Evolutionary conservation across 2,888 invertebrate genomes (phyloP).

Genomic region (Drosophila percnosoma): DNA sequence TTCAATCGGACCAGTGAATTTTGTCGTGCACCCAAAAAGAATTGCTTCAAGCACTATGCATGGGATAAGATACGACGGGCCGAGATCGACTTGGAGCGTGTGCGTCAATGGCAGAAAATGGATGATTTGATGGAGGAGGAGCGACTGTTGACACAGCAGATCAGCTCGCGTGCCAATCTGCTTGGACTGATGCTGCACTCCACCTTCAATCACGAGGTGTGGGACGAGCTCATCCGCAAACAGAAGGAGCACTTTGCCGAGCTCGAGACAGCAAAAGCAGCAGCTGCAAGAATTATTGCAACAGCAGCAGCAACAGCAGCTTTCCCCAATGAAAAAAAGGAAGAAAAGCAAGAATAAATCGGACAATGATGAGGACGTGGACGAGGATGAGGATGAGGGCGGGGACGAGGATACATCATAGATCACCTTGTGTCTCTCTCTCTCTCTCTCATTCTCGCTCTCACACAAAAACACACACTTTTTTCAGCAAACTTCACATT

Average conservation of each 20-base stretch:
- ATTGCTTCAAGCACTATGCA: conserved; percentile 95
- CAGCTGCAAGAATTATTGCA: no score
- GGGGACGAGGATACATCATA: not conserved
- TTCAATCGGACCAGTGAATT: conserved; percentile 94
- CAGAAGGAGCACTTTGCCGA: conserved; percentile 81
- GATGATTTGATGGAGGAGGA: conserved; percentile 98
- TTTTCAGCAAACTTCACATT: not conserved
- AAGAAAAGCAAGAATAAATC: not conserved
- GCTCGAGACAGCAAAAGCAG: conserved; percentile 40
- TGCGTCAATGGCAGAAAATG: conserved; percentile 95
- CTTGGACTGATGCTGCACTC: conserved; percentile 98
- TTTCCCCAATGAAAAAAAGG: not conserved
- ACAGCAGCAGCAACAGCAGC: conserved; percentile 3
- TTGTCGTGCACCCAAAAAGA: conserved; percentile 94
- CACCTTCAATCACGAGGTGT: conserved; percentile 96
- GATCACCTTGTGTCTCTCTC: not conserved
- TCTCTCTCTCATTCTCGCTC: not conserved
- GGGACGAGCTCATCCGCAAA: conserved; percentile 88
- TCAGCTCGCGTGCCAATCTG: conserved; percentile 94
- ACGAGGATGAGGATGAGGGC: no score
- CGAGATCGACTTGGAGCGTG: conserved; percentile 97
- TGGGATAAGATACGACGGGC: conserved; percentile 98
- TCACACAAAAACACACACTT: not conserved
- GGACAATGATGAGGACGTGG: not conserved
- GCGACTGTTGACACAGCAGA: conserved; percentile 90